These are phyloP conservation scores for Muscidifurax raptorellus DNA, from an alignment of 1,140 invertebrate genomes.

Conservation along the genomic window DNA sequence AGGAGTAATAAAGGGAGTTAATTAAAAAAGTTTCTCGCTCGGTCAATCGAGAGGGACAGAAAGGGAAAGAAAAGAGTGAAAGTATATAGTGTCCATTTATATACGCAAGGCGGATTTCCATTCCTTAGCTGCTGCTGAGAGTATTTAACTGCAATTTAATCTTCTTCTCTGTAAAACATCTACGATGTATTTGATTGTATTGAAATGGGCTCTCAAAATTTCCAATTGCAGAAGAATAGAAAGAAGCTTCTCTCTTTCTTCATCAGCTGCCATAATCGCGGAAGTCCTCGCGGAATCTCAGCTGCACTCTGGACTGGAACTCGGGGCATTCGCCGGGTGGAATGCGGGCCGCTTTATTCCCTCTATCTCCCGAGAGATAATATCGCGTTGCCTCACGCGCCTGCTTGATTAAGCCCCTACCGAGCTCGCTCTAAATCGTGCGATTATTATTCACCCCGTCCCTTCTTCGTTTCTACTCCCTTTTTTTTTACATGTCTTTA, in stretches of 20 bases:
- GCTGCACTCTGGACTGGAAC: conserved; percentile 13
- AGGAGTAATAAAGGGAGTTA: conserved; percentile 16
- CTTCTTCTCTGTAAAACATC: no score
- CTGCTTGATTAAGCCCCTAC: conserved; percentile 40
- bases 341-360: conserved; percentile 36
- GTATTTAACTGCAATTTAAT: not conserved
- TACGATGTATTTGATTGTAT: no score
- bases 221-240: not conserved
- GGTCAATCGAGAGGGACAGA: conserved; percentile 4
- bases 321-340: conserved; percentile 12
- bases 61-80: not conserved
- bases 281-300: conserved; percentile 28
- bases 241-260: not conserved
- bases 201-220: not conserved
- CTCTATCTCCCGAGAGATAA: conserved; percentile 7
- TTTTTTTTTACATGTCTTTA: conserved; percentile 11
- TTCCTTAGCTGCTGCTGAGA: not conserved
- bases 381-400: conserved; percentile 27
- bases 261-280: not conserved
- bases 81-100: not conserved
- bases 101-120: conserved; percentile 9
- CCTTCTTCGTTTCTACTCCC: not conserved
- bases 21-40: conserved; percentile 35
- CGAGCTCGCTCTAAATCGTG: not conserved
- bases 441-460: not conserved